Percentiles rank a stretch among this genome's conserved stretches.
These are phyloP conservation scores for Anableps anableps DNA, from an alignment of 2,797 vertebrate genomes.

Conservation along the genomic window DNA sequence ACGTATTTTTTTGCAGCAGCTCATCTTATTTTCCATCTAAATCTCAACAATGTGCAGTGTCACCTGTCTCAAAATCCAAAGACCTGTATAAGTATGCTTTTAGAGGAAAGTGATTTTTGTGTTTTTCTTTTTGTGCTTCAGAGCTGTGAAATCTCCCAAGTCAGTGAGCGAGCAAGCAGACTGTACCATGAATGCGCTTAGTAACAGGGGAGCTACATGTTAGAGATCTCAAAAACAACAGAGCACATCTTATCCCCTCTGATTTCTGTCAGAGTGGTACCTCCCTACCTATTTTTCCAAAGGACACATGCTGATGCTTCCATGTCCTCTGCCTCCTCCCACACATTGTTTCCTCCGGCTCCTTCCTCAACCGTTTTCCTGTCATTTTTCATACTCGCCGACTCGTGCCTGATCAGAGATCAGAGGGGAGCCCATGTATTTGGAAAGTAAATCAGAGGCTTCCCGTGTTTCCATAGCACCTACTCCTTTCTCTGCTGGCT, in stretches of 20 bases:
- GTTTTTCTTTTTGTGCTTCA: constrained; percentile 46
- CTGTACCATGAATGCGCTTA: constrained; percentile 83
- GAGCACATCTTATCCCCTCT: constrained; percentile 49
- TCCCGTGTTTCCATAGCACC: constrained; percentile 62
- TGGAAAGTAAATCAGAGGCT: constrained; percentile 60
- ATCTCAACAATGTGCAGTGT: background rate
- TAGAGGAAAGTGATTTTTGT: constrained; percentile 8
- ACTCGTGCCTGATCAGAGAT: constrained; percentile 39
- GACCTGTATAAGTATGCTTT: constrained; percentile 3
- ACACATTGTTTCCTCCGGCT: constrained; percentile 18
- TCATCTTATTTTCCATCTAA: background rate
- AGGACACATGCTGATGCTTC: constrained; percentile 80
- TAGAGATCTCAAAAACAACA: constrained; percentile 41
- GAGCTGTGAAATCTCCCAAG: constrained; percentile 61
- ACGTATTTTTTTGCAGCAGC: background rate
- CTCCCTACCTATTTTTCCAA: constrained; percentile 73
- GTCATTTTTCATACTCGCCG: constrained; percentile 19
- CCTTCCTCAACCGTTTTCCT: constrained; percentile 52
- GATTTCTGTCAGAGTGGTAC: constrained; percentile 69
- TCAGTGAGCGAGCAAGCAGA: constrained; percentile 74
- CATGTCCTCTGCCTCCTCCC: constrained; percentile 59
- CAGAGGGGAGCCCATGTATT: constrained; percentile 42
- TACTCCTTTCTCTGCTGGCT: constrained; percentile 61
- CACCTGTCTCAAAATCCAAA: background rate
- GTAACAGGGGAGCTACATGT: constrained; percentile 56